Evolutionary conservation across 1,140 invertebrate species (phyloP), one percentile per base, ranked within the genome.

Genomic region (Mylabris phalerata): DNA sequence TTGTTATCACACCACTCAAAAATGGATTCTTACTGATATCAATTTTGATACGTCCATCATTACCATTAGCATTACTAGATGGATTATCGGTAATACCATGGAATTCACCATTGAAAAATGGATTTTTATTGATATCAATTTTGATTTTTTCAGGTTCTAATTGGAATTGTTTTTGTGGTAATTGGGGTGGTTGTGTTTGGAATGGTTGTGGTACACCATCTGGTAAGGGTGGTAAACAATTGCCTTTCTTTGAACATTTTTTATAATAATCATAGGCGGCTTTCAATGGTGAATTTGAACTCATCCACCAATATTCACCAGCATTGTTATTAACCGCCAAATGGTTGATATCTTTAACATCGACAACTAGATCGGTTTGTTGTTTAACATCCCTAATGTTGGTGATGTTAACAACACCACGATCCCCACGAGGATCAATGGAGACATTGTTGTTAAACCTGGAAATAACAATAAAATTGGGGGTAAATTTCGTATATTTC

Each of bases 271-370:
- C 69, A 48, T 73, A 65, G 38, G 71, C 70, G 45, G 66, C 71
- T 55, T 78, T 80, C 67, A 82, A 76, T 0, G 80, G 79, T 1
- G 77, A 79, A 57, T 82, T 71, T 32, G 75, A 60, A 45, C 69
- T 72, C 73, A 77, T 75, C 80, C 80, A 81, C 79, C 79, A 81
- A 57, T 64, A 61, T n/a, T 62, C 51, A 41, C 66, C 50, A 6
- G 57, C 51, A 44, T 38, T 3, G 1, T 48, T 11, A 47, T 50
- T 47, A 1, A 7, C 7, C 19, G 60, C 64, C 48, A 58, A 45
- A 13, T 49, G 38, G 55, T 67, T 66, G 46, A 67, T 60, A 44
- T 67, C 62, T 9, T 57, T 51, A 11, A 60, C 49, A 26, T 48
- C 24, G 24, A 63, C 64, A 42, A 63, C 50, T 10, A 64, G 49